These are phyloP conservation scores for Trachelipus rathkii DNA, from an alignment of 1,140 invertebrate species.

Conservation along the genomic window DNA sequence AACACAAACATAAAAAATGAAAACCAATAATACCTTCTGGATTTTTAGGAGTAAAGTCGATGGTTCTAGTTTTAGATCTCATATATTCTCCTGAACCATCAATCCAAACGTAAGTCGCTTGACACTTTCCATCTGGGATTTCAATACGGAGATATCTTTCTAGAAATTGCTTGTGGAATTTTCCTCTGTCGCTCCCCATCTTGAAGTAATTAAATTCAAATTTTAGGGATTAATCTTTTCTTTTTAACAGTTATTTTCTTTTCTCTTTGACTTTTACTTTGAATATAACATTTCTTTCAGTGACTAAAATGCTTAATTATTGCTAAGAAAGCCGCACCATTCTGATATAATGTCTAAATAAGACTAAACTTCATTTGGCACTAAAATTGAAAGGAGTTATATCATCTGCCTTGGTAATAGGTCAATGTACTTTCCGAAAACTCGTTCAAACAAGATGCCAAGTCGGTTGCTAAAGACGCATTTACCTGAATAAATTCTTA, in stretches of 20 bases:
- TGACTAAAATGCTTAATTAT: neutral
- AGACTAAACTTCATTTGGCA: too few species aligned
- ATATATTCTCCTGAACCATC: slow-evolving; percentile 86
- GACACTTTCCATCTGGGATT: slow-evolving; percentile 68
- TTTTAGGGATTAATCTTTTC: neutral
- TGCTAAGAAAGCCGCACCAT: too few species aligned
- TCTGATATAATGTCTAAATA: too few species aligned
- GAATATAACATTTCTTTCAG: neutral
- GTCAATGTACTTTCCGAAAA: too few species aligned
- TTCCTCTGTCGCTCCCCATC: neutral
- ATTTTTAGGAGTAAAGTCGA: slow-evolving; percentile 69
- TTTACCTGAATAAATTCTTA: too few species aligned
- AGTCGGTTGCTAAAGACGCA: too few species aligned
- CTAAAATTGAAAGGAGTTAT: too few species aligned
- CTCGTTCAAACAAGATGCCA: too few species aligned
- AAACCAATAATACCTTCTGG: slow-evolving; percentile 62
- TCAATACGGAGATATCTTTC: slow-evolving; percentile 66
- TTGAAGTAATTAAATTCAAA: neutral
- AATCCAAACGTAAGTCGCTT: slow-evolving; percentile 92
- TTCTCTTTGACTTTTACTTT: neutral
- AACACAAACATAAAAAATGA: too few species aligned
- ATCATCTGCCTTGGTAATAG: too few species aligned
- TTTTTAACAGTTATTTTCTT: neutral
- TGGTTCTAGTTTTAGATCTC: slow-evolving; percentile 79
- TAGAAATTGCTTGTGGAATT: slow-evolving; percentile 19